Base-by-base conservation (phyloP, 1,140 invertebrate species). In the Trichonephila inaurata region DNA sequence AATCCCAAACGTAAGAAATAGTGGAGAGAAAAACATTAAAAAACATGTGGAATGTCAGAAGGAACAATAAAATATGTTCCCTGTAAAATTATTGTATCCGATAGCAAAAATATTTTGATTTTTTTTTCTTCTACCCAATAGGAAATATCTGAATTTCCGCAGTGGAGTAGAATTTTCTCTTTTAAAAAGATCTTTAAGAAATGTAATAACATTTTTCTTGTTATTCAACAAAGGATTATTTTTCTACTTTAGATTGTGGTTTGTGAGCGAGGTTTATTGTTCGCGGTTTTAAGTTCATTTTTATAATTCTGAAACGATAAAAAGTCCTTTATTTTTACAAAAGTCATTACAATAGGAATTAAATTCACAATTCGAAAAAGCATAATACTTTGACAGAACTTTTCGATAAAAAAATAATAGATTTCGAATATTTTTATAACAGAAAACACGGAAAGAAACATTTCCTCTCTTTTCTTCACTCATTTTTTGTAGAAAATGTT, bases 1-100 rank as follows among this genome's bases (percentile, higher is more conserved):
- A 60, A 83, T 58, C 51, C 82, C 82, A 60, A 83, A 83, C 21
- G 40, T 1, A 82, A 82, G 33, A 51, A 82, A 40, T 21, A 51
- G 21, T 8, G 21, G 82, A 58, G 2, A 58, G 82, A 60, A 60
- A 83, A 83, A 83, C 44, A 58, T 51, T 83, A 83, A 83, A 83
- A 83, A 58, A 8, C 44, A 58, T 12, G 82, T 18, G 19, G 82
- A 83, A 28, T n/a, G 40, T 58, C 40, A 14, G 19, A 83, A 2
- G 51, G 12, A 60, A 60, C 44, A 60, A 83, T 51, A 83, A 60
- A 83, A 24, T 83, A 83, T 60, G 82, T 60, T 83, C 44, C 12
- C 19, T 21, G 5, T 60, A 83, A 24, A 83, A 60, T 83, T 83
- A 83, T 51, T 60, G 44, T n/a, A 5, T 24, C 58, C 82, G 2